Evolutionary conservation across 1,140 invertebrate species (phyloP).

Genomic region (Drosophila oshimai): DNA sequence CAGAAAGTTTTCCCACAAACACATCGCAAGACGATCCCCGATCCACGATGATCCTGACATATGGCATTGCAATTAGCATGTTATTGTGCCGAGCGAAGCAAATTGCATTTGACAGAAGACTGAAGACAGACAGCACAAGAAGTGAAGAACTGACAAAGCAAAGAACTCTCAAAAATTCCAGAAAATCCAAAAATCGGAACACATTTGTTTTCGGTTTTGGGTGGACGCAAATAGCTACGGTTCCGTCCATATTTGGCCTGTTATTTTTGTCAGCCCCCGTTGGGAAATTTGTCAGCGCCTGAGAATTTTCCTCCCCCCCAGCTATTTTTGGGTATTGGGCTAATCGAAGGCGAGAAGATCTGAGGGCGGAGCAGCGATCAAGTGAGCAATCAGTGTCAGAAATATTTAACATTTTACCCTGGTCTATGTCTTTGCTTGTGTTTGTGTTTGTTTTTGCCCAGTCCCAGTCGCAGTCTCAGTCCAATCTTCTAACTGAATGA

Average conservation of each 20-base stretch:
- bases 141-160: background rate
- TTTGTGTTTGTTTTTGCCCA: conserved; percentile 33
- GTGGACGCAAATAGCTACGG: conserved; percentile 7
- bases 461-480: too few species aligned
- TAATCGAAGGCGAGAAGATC: background rate
- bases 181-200: background rate
- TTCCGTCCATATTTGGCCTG: conserved; percentile 22
- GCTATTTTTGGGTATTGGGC: conserved; percentile 15
- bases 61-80: background rate
- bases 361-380: conserved; percentile 10
- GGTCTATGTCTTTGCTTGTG: background rate
- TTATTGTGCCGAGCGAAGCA: conserved; percentile 24
- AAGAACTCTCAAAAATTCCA: conserved; percentile 2
- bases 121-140: background rate
- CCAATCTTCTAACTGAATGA: too few species aligned
- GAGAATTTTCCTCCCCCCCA: background rate
- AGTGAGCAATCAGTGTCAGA: conserved; percentile 58
- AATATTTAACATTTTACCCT: conserved; percentile 54
- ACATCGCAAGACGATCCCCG: conserved; percentile 10
- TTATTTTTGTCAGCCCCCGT: conserved; percentile 31
- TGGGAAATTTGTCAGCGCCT: conserved; percentile 27
- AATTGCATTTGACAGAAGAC: conserved; percentile 28
- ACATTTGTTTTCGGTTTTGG: too few species aligned
- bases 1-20: conserved; percentile 10
- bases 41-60: background rate